Conservation (phyloP, 2,888 invertebrate genomes). For the Cheilosia grossa region DNA sequence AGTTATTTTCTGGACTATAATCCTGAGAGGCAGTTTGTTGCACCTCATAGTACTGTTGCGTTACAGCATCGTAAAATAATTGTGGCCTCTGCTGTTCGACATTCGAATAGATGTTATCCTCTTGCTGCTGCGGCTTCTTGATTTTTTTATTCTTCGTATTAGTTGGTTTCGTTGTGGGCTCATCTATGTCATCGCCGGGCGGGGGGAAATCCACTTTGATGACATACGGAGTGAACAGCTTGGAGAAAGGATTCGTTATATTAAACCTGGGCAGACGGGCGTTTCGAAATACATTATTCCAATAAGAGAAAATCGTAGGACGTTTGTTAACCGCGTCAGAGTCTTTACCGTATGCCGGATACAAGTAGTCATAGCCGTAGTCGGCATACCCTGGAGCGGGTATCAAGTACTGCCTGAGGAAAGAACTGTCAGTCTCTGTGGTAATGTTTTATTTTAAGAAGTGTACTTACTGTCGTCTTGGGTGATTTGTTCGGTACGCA, state of each 20-base stretch:
- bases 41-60: slow-evolving; percentile 59
- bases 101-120: background rate
- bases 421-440: background rate
- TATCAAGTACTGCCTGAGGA: slow-evolving; percentile 8
- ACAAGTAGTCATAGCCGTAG: slow-evolving; percentile 1
- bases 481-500: slow-evolving; percentile 12
- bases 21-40: slow-evolving; percentile 20
- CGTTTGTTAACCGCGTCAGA: slow-evolving; percentile 14
- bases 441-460: background rate
- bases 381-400: background rate
- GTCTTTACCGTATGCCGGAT: slow-evolving; percentile 28
- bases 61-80: slow-evolving; percentile 49
- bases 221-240: slow-evolving; percentile 59
- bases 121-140: background rate
- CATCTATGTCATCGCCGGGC: slow-evolving; percentile 6
- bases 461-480: slow-evolving; percentile 35
- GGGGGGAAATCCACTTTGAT: slow-evolving; percentile 54
- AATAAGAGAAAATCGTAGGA: slow-evolving; percentile 42
- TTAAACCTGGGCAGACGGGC: slow-evolving; percentile 45
- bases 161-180: background rate
- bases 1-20: slow-evolving; percentile 23
- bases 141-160: background rate
- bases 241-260: slow-evolving; percentile 60
- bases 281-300: slow-evolving; percentile 56
- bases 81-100: slow-evolving; percentile 3